Evolutionary conservation across 2,113 vertebrate genomes (phyloP), one percentile per base, ranked within the genome.

Genomic region (Oncorhynchus clarkii): DNA sequence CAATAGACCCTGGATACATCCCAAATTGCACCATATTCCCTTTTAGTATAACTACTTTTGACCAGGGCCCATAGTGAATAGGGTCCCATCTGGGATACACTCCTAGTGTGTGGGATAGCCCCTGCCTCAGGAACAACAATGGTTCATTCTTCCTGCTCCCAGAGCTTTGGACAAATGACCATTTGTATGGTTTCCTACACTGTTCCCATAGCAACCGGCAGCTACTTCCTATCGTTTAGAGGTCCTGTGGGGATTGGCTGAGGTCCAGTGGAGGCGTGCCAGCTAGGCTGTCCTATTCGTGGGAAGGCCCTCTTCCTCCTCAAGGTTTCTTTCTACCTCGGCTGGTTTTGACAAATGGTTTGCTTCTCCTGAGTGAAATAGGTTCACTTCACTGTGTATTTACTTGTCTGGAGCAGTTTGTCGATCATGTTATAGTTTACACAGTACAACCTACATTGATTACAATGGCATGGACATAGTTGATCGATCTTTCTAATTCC

Each of bases 201-300:
- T 88, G 94, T 95, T 94, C 83, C 92, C 92, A 80, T 89, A 90
- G 94, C 88, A 95, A 95, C 93, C 81, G 0, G 39, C 22, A 18
- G 54, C 69, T 71, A 91, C 84, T 92, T 93, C 93, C 73, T 72
- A 86, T 86, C 76, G 88, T 82, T 82, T 70, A 80, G 92, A 90
- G 90, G 92, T 91, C n/a, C 68, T 70, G 68, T 84, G 91, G 86
- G 91, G 91, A 92, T 94, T 96, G 95, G 94, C 93, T 86, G 86
- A 74, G 87, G 89, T 92, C 93, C 94, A 92, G 82, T 82, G 92
- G 93, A 71, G 79, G 81, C 90, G 39, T 45, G 39, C 39, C 39
- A 45, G 39, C 39, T 9, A 45, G 39, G 39, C 39, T 45, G 39
- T 45, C 39, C 9, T 45, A 45, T 45, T 45, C 39, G 39, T 11